Evolutionary conservation across 2,113 vertebrate genomes (phyloP).

Genomic region (Oncorhynchus kisutch): DNA sequence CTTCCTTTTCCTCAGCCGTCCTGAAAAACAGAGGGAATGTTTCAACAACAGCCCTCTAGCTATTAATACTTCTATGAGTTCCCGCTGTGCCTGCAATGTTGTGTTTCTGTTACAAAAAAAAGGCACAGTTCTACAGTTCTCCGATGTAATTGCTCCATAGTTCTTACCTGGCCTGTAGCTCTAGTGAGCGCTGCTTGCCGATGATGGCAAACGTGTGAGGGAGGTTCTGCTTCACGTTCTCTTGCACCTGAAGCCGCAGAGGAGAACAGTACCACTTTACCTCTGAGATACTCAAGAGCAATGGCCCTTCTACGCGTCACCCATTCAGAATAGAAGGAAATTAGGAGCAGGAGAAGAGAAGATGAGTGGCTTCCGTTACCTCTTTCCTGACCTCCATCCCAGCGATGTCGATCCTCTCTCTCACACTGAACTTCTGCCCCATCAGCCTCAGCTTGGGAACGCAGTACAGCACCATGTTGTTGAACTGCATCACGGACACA

Average conservation of each 20-base stretch:
- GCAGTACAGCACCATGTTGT: slow-evolving; percentile 96
- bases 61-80: too few relatives aligned
- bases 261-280: background rate
- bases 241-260: slow-evolving; percentile 81
- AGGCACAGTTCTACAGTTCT: background rate
- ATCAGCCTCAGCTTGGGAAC: slow-evolving; percentile 94
- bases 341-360: slow-evolving; percentile 3
- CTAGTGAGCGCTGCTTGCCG: slow-evolving; percentile 87
- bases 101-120: too few relatives aligned
- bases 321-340: background rate
- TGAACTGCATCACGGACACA: slow-evolving; percentile 78
- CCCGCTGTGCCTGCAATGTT: too few relatives aligned
- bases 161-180: slow-evolving; percentile 88
- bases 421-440: slow-evolving; percentile 96
- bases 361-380: too few relatives aligned
- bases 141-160: background rate
- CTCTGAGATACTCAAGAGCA: too few relatives aligned
- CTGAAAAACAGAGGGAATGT: slow-evolving; percentile 65
- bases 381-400: slow-evolving; percentile 84
- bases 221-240: slow-evolving; percentile 84
- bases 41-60: background rate
- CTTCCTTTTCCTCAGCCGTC: slow-evolving; percentile 92
- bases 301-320: too few relatives aligned
- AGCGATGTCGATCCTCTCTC: slow-evolving; percentile 93
- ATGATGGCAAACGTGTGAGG: slow-evolving; percentile 84